These are phyloP conservation scores for Upupa epops DNA, from an alignment of 2,113 vertebrate genomes.

Conservation along the genomic window DNA sequence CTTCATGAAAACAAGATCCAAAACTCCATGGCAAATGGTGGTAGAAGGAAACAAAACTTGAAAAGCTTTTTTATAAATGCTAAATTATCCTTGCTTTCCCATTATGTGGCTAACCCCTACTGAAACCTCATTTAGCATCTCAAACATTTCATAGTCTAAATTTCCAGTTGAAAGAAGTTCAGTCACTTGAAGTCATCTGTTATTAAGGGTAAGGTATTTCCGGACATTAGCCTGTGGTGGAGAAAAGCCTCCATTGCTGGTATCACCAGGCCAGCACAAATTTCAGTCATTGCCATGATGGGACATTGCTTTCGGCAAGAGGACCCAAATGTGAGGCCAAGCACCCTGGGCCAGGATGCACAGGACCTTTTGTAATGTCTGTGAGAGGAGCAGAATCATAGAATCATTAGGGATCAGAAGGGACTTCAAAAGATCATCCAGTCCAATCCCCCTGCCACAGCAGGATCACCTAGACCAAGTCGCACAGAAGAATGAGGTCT, in stretches of 20 bases:
- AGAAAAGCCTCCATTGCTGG: neutral
- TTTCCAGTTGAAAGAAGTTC: neutral
- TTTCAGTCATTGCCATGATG: neutral
- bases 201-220: neutral
- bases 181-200: neutral
- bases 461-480: no score
- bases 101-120: neutral
- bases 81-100: neutral
- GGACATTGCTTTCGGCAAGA: neutral
- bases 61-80: neutral
- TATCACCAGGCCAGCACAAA: neutral
- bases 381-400: no score
- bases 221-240: neutral
- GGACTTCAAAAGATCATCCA: no score
- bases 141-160: neutral
- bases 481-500: neutral
- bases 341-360: neutral
- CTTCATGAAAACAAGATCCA: neutral
- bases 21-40: neutral
- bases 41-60: slow-evolving; percentile 12
- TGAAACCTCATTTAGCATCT: neutral
- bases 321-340: accelerated
- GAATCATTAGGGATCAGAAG: no score
- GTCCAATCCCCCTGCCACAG: no score
- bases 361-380: neutral